These are phyloP conservation scores for Trichonephila inaurata DNA, from an alignment of 1,140 invertebrate species.

Conservation along the genomic window DNA sequence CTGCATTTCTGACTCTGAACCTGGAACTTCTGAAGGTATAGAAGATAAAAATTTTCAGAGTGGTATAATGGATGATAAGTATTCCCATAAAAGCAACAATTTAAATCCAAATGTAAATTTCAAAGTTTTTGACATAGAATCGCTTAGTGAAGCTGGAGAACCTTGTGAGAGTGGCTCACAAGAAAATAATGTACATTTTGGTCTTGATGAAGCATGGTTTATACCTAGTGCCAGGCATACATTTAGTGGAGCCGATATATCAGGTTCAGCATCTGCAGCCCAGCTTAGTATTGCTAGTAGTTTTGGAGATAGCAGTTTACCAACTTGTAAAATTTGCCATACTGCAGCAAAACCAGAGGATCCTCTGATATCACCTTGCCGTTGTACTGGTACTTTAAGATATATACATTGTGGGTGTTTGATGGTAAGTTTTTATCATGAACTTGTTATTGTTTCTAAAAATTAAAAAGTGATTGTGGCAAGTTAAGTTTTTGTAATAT, in stretches of 20 bases:
- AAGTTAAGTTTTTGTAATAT: too few species aligned
- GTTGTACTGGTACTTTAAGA: conserved; percentile 83
- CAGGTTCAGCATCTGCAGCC: conserved; percentile 76
- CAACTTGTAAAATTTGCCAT: conserved; percentile 83
- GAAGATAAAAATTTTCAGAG: conserved; percentile 46
- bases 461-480: too few species aligned
- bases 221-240: conserved; percentile 68
- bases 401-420: conserved; percentile 84
- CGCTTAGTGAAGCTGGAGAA: conserved; percentile 72
- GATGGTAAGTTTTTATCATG: conserved; percentile 80
- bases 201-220: conserved; percentile 68
- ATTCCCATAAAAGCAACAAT: conserved; percentile 33
- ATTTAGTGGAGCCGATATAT: conserved; percentile 67
- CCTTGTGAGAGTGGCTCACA: conserved; percentile 39
- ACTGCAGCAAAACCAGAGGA: conserved; percentile 81
- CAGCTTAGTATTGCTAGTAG: conserved; percentile 77
- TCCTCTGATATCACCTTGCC: conserved; percentile 83
- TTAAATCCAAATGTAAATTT: conserved; percentile 71
- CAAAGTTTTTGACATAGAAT: conserved; percentile 74
- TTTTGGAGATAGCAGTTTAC: conserved; percentile 79
- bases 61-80: conserved; percentile 50
- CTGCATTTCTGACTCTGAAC: neutral
- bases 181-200: conserved; percentile 68
- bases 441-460: too few species aligned
- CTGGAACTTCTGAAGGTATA: conserved; percentile 18